Evolutionary conservation across 2,888 invertebrate genomes (phyloP), one percentile per base, ranked within the genome.

Genomic region (Serrognathus titanus): DNA sequence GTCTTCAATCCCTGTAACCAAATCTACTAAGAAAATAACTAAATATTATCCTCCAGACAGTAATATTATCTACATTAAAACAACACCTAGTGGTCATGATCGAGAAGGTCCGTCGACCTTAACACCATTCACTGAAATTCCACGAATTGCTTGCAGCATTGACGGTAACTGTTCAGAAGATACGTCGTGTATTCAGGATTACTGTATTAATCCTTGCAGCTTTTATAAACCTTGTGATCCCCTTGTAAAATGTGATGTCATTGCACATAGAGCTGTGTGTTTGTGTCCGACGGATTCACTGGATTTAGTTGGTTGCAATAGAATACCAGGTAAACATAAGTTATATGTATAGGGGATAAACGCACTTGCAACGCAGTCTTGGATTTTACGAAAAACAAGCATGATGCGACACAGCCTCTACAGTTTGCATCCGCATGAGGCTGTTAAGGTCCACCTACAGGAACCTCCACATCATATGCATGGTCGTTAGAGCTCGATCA

Each of bases 161-260:
- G 54, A 58, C n/a, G 36, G 8, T 35, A 39, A 82, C 63, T 82
- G 82, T 67, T 66, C 71, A 37, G 68, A 73, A 57, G 71, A 75
- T 58, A 77, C 79, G 59, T 74, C 78, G 36, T 85, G 85, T 68
- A 72, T 83, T 46, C 69, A 76, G 53, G 72, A 76, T 59, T 69
- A 70, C 36, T 85, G 85, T 71, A 68, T 74, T 55, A 76, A 80
- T 72, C 83, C 83, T 53, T 85, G 85, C 56, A 38, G 92, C 75
- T 53, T 69, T 75, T 65, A 80, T 77, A 71, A 74, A 63, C 79
- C 79, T 59, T 81, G 80, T 71, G 72, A 71, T 40, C 70, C 69
- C 60, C 75, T 75, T 67, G 70, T 78, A 59, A 67, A 72, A 62
- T 85, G 85, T 75, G 75, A 76, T 63, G 80, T 81, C 56, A 71